A percentile compares a stretch with the other conserved stretches of the same genome.
Conservation (phyloP, 2,113 vertebrate genomes). For the Ovibos moschatus region DNA sequence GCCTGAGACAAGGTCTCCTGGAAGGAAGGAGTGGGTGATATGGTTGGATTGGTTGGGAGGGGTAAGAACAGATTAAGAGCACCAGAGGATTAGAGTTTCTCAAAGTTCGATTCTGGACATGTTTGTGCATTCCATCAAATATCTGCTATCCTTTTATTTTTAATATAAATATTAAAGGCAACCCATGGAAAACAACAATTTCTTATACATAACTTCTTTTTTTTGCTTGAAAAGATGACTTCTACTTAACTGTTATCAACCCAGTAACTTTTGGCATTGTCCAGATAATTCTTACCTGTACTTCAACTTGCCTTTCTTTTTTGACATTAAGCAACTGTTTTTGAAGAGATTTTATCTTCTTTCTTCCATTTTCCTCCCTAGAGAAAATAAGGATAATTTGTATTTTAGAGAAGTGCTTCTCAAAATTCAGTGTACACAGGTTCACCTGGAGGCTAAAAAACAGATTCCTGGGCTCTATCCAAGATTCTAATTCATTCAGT, state of each 20-base stretch:
- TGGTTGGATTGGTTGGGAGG: background rate
- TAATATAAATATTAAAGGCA: background rate
- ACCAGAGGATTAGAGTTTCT: background rate
- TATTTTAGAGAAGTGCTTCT: background rate
- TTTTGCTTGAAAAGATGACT: background rate
- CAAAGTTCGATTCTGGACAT: background rate
- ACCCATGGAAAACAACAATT: background rate
- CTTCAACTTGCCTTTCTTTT: conserved; percentile 80
- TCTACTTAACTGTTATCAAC: background rate
- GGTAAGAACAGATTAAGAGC: background rate
- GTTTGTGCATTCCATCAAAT: background rate
- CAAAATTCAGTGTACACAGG: background rate
- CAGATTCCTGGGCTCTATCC: background rate
- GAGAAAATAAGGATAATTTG: conserved; percentile 34
- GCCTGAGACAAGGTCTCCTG: background rate
- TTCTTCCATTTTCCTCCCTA: conserved; percentile 85
- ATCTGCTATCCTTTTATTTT: background rate
- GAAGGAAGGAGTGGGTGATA: background rate
- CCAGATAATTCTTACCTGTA: conserved; percentile 81
- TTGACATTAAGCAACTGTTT: conserved; percentile 83
- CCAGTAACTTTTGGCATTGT: background rate
- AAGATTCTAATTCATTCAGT: background rate
- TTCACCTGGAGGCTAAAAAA: background rate
- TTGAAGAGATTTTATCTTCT: conserved; percentile 81
- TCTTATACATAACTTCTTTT: background rate